A percentile compares a stretch with the other conserved stretches of the same genome.
These are phyloP conservation scores for Anodontia alba DNA, from an alignment of 2,888 invertebrate species.

Conservation along the genomic window DNA sequence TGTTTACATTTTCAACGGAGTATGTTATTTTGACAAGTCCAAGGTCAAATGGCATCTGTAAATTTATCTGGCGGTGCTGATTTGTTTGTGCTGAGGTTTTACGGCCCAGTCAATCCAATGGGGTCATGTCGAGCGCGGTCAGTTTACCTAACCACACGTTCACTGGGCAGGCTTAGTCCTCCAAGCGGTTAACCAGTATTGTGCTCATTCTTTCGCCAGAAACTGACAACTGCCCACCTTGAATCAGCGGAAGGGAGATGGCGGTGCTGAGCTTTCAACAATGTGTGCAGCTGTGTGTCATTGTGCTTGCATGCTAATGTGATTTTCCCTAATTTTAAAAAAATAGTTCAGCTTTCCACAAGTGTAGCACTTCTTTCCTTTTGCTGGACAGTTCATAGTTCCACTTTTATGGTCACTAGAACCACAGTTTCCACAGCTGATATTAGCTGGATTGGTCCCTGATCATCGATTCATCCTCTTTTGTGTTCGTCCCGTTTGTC, in stretches of 20 bases:
- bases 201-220: no score
- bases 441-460: neutral
- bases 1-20: constrained; percentile 9
- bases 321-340: neutral
- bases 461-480: neutral
- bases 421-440: neutral
- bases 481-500: neutral
- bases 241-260: no score
- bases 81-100: no score
- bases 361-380: neutral
- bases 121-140: no score
- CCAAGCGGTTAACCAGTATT: no score
- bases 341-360: neutral
- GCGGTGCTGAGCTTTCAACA: constrained; percentile 18
- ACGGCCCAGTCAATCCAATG: no score
- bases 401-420: neutral
- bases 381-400: neutral
- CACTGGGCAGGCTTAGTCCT: no score
- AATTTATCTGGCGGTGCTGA: no score
- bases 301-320: constrained; percentile 6
- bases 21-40: constrained; percentile 20
- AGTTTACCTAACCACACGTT: no score
- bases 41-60: constrained; percentile 14
- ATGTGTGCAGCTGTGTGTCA: neutral
- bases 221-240: no score